phyloP scores from a whole-genome alignment of 2,113 vertebrate species.

The Naja naja region DNA sequence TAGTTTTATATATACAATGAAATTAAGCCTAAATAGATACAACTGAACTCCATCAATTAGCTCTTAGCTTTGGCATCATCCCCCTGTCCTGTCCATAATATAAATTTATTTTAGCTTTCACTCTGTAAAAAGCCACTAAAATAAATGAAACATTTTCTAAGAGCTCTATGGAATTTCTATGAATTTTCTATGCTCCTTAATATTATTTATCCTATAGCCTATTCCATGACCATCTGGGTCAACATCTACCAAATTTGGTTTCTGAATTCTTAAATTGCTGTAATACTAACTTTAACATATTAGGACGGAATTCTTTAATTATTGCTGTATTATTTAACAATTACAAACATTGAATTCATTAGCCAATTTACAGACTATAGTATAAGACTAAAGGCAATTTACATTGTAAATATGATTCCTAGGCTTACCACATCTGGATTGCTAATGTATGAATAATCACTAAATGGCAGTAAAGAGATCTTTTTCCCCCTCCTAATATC shows the following conservation, averaged over 20 bases:
- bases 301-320: not conserved
- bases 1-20: not conserved
- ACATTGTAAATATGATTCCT: not conserved
- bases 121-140: not conserved
- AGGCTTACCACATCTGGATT: not conserved
- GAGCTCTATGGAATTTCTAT: not conserved
- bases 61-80: not conserved
- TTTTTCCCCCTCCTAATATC: not conserved
- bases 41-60: not conserved
- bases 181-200: not conserved
- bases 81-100: not conserved
- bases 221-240: not conserved
- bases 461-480: not conserved
- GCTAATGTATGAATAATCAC: not conserved
- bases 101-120: not conserved
- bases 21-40: not conserved
- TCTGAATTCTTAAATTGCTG: not conserved
- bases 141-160: not conserved
- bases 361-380: not conserved
- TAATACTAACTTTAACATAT: not conserved
- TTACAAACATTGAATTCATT: not conserved
- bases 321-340: not conserved
- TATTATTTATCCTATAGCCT: not conserved
- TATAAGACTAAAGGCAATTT: not conserved
- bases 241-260: not conserved